Evolutionary conservation across 2,113 vertebrate genomes (phyloP).

Genomic region (Scartelaos histophorus): DNA sequence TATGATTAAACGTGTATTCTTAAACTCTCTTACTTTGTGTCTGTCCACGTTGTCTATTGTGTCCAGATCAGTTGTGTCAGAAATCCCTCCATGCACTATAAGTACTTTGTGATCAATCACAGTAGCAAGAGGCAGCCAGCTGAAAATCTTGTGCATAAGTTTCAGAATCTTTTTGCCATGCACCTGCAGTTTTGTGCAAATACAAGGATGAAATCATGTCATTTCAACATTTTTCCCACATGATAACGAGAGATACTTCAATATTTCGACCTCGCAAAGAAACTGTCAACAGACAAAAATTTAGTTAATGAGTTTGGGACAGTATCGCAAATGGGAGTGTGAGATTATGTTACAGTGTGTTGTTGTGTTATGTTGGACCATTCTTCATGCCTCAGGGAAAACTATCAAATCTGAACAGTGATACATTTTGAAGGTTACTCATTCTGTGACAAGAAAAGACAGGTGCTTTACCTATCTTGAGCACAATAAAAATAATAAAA

Average conservation of each 20-base stretch:
- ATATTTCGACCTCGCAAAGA: neutral
- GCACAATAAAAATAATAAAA: neutral
- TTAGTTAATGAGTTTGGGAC: neutral
- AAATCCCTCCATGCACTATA: slow-evolving; percentile 89
- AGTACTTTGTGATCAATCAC: slow-evolving; percentile 89
- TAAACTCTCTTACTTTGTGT: slow-evolving; percentile 79
- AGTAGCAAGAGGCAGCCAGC: slow-evolving; percentile 89
- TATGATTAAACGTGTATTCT: neutral
- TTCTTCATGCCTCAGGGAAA: neutral
- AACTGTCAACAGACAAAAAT: neutral
- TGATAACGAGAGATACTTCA: slow-evolving; percentile 9
- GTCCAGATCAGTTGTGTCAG: slow-evolving; percentile 84
- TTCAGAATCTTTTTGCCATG: slow-evolving; percentile 89
- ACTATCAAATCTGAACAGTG: neutral
- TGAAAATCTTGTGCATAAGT: slow-evolving; percentile 88
- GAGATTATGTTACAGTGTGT: neutral
- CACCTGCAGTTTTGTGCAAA: slow-evolving; percentile 64
- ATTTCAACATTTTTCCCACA: neutral
- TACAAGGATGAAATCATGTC: neutral
- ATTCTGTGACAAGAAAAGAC: neutral
- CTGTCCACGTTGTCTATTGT: slow-evolving; percentile 82
- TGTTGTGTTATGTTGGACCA: neutral
- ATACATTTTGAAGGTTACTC: slow-evolving; percentile 20
- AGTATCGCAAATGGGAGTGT: neutral
- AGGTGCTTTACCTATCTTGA: neutral